A percentile compares a stretch with the other conserved stretches of the same genome.
phyloP scores from a whole-genome alignment of 2,113 vertebrate species.

The Pygoscelis adeliae region DNA sequence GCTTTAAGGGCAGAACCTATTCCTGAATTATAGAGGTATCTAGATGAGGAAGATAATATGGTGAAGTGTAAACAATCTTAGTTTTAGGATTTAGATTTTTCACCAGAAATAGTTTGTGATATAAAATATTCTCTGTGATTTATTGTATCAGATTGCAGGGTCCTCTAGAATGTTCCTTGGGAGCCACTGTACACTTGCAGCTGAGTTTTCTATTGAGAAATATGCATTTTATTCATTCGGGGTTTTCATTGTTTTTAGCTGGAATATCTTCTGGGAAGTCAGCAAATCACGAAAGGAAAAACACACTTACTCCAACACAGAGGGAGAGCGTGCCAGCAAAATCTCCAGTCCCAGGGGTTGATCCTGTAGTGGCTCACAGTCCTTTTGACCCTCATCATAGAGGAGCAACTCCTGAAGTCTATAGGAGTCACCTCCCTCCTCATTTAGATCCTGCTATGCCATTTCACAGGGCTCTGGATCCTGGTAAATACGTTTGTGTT shows the following conservation, averaged over 20 bases:
- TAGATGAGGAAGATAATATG: background rate
- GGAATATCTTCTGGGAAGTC: conserved; percentile 86
- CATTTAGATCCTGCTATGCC: conserved; percentile 89
- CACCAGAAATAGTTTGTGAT: background rate
- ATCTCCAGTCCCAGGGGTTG: conserved; percentile 89
- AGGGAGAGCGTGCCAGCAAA: conserved; percentile 91
- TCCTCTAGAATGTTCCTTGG: background rate
- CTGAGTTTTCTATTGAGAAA: background rate
- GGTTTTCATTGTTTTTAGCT: conserved; percentile 67
- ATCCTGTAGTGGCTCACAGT: conserved; percentile 88
- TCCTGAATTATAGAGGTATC: background rate
- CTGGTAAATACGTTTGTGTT: conserved; percentile 75
- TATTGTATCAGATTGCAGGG: background rate
- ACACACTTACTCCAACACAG: conserved; percentile 90
- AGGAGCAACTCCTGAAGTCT: conserved; percentile 84
- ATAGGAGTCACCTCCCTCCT: conserved; percentile 86
- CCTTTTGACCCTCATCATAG: conserved; percentile 94
- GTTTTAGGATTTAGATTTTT: background rate
- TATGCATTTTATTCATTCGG: background rate
- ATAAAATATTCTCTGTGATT: background rate
- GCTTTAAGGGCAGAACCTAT: background rate
- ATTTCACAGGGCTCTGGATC: conserved; percentile 91
- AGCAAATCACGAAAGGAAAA: conserved; percentile 90
- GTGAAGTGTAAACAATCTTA: background rate
- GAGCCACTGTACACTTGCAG: background rate